Evolutionary conservation across 1,140 invertebrate species (phyloP), one percentile per base, ranked within the genome.

Genomic region (Drosophila littoralis): DNA sequence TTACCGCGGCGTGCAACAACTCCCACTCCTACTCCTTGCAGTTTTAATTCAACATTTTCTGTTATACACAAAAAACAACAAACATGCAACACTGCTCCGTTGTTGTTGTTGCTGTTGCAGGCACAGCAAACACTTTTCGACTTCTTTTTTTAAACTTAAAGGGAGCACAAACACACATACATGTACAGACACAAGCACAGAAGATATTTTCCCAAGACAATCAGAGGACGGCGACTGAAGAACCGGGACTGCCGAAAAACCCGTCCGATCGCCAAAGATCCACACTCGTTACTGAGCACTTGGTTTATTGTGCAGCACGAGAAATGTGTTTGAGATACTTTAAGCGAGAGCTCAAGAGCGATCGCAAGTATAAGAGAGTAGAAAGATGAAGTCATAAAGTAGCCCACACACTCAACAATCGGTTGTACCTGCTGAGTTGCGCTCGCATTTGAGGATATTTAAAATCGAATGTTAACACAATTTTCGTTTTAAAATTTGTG

Each of bases 81-180:
- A 79, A 78, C 22, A 28, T 28, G 22, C 22, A 28, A 28, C 45
- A 75, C 57, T 54, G 43, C 48, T 57, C 61, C 28, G 17, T 42
- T 51, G 40, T 35, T 54, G 51, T 40, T 81, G 65, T 17, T 64
- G 58, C 65, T 79, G 66, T 52, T 79, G 66, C 74, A 71, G 81
- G 64, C 63, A 68, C 77, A 75, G 73, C 79, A 81, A 85, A 81
- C 82, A 81, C 83, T 77, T 74, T 71, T 82, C 58, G 35, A 88
- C 84, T 89, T 89, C 82, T 88, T 89, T 88, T 86, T 88, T 65
- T 89, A 88, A 88, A 88, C 84, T 88, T 77, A 70, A 80, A 79
- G 76, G 70, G 78, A 72, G 57, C 63, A 77, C 32, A 64, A 52
- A 72, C 57, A 59, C 17, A 67, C 22, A 46, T 57, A 73, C 46